phyloP scores from a whole-genome alignment of 2,113 vertebrate genomes.

The Sinocyclocheilus anophthalmus region DNA sequence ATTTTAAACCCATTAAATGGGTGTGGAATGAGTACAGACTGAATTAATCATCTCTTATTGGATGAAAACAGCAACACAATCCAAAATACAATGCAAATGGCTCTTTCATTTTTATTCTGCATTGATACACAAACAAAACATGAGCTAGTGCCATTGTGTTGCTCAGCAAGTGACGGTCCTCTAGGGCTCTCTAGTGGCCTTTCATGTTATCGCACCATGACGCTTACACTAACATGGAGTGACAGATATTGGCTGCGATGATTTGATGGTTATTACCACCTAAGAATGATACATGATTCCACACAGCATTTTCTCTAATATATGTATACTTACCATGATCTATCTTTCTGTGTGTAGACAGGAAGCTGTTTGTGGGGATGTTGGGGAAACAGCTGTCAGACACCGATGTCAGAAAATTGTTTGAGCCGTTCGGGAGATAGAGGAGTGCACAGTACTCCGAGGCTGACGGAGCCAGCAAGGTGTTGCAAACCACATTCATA shows the following conservation, averaged over 20 bases:
- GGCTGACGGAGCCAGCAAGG: conserved; percentile 97
- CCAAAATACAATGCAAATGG: background rate
- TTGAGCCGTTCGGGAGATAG: conserved; percentile 95
- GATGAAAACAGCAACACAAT: background rate
- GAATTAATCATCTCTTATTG: conserved; percentile 8
- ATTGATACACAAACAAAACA: background rate
- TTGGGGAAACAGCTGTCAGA: conserved; percentile 95
- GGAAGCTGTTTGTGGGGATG: conserved; percentile 98
- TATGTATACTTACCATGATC: background rate
- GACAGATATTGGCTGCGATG: background rate
- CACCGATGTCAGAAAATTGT: conserved; percentile 90
- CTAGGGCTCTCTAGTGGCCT: conserved; percentile 36
- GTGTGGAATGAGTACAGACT: background rate
- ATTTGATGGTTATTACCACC: conserved; percentile 11
- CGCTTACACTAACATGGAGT: background rate
- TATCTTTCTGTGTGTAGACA: conserved; percentile 78
- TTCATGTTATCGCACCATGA: background rate
- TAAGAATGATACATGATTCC: background rate
- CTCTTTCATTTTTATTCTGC: conserved; percentile 17
- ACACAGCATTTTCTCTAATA: background rate
- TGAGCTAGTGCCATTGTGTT: background rate
- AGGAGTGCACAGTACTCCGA: conserved; percentile 95
- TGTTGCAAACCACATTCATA: conserved; percentile 60
- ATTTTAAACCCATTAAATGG: conserved; percentile 10
- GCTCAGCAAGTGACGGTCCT: background rate